Evolutionary conservation across 2,797 vertebrate species (phyloP).

Genomic region (Podarcis lilfordi): DNA sequence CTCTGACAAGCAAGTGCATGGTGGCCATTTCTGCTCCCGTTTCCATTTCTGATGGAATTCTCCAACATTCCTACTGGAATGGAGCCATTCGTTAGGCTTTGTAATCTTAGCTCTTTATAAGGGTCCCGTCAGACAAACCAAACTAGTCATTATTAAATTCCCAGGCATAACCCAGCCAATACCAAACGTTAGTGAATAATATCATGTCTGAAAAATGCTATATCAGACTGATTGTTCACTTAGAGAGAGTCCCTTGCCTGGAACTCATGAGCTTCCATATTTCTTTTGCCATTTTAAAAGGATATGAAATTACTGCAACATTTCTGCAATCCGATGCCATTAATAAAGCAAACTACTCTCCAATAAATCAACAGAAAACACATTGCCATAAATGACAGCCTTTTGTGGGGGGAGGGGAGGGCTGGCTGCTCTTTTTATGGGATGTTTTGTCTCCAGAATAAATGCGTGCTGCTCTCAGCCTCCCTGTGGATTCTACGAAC

Average conservation of each 20-base stretch:
- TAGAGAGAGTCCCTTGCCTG: neutral
- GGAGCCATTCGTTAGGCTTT: neutral
- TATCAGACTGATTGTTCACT: neutral
- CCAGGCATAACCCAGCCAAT: neutral
- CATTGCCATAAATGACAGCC: neutral
- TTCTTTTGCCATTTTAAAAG: constrained; percentile 6
- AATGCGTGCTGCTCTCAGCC: neutral
- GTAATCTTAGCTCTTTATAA: neutral
- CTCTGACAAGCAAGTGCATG: too few relatives aligned
- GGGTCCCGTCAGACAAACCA: neutral
- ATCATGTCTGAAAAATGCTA: neutral
- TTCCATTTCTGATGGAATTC: too few relatives aligned
- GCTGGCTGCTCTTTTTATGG: neutral
- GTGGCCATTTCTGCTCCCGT: too few relatives aligned
- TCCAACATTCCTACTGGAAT: neutral
- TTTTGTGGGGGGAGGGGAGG: neutral
- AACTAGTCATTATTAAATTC: neutral
- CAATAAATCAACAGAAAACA: neutral
- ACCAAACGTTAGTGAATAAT: neutral
- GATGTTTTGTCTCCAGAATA: neutral
- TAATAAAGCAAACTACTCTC: neutral
- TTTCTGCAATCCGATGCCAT: neutral
- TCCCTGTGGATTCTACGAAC: neutral
- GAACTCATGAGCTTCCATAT: neutral
- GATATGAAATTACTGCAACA: neutral